A percentile compares a stretch with the other conserved stretches of the same genome.
These are phyloP conservation scores for Micropoecilia bifurca DNA, from an alignment of 2,797 vertebrate genomes.

Conservation along the genomic window DNA sequence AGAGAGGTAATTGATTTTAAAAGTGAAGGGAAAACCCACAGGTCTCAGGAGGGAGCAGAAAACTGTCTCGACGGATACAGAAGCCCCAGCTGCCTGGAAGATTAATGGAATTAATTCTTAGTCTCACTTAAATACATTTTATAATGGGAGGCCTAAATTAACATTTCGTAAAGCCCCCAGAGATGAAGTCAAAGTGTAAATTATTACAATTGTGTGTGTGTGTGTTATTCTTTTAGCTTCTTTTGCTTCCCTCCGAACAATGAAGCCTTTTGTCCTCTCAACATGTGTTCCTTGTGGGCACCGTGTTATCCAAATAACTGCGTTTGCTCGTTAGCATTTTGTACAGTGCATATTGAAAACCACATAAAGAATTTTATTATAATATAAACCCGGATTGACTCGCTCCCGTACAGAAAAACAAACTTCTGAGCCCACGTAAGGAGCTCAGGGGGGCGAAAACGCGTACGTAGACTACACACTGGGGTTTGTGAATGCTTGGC, in stretches of 20 bases:
- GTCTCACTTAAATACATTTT: conserved; percentile 76
- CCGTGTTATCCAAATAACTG: conserved; percentile 50
- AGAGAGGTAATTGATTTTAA: conserved; percentile 84
- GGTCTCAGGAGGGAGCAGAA: conserved; percentile 77
- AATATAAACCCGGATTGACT: conserved; percentile 39
- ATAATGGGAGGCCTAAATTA: conserved; percentile 72
- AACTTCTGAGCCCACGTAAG: conserved; percentile 41
- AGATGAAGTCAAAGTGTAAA: conserved; percentile 73
- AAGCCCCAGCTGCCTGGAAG: conserved; percentile 70
- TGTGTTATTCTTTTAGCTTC: conserved; percentile 10
- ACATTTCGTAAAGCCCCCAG: conserved; percentile 66
- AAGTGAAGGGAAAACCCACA: conserved; percentile 81
- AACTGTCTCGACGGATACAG: conserved; percentile 72
- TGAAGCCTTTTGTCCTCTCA: conserved; percentile 54
- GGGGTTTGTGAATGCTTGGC: conserved; percentile 51
- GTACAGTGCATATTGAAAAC: conserved; percentile 19
- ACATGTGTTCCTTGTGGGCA: conserved; percentile 47
- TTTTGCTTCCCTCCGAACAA: conserved; percentile 44
- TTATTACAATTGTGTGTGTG: conserved; percentile 41
- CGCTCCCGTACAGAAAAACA: conserved; percentile 39
- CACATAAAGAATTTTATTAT: conserved; percentile 28
- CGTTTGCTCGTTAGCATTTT: conserved; percentile 42
- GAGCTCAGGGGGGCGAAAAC: conserved; percentile 49
- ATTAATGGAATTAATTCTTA: conserved; percentile 78
- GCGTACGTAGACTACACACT: conserved; percentile 54